phyloP scores from a whole-genome alignment of 1,140 invertebrate species.

The Drosophila elegans region DNA sequence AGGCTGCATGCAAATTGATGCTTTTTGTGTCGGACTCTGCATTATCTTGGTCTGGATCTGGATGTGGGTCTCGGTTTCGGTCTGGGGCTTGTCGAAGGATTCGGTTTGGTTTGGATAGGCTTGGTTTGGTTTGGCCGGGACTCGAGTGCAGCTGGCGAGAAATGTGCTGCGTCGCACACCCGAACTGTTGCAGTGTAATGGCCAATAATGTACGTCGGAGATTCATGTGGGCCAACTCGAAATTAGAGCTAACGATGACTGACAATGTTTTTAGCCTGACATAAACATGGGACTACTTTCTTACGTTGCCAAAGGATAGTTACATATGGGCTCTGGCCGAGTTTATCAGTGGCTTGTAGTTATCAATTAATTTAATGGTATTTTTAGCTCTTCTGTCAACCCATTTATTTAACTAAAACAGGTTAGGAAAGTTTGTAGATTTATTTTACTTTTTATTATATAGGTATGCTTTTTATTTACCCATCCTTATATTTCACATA shows the following conservation, averaged over 20 bases:
- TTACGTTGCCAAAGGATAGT: not conserved
- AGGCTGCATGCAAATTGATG: conserved; percentile 57
- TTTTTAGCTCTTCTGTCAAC: not conserved
- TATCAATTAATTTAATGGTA: not conserved
- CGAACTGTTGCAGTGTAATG: conserved; percentile 13
- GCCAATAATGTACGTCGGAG: conserved; percentile 4
- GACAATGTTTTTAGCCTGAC: conserved; percentile 10
- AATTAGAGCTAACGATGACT: conserved; percentile 19
- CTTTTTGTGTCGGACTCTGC: conserved; percentile 51
- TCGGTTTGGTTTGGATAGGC: conserved; percentile 1
- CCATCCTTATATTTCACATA: no score
- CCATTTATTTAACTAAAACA: not conserved
- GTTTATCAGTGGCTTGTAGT: not conserved
- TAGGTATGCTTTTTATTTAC: no score
- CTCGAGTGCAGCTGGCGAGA: not conserved
- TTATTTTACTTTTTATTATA: no score
- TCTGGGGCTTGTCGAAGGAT: conserved; percentile 24
- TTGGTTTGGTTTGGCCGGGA: not conserved
- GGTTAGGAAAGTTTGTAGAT: no score
- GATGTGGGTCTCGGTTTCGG: conserved; percentile 28
- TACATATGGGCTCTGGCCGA: not conserved
- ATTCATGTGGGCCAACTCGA: conserved; percentile 3
- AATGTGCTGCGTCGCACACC: no score
- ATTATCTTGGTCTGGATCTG: conserved; percentile 52
- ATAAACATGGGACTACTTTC: not conserved